Evolutionary conservation across 2,888 invertebrate genomes (phyloP), one percentile per base, ranked within the genome.

Genomic region (Hyppa rectilinea): DNA sequence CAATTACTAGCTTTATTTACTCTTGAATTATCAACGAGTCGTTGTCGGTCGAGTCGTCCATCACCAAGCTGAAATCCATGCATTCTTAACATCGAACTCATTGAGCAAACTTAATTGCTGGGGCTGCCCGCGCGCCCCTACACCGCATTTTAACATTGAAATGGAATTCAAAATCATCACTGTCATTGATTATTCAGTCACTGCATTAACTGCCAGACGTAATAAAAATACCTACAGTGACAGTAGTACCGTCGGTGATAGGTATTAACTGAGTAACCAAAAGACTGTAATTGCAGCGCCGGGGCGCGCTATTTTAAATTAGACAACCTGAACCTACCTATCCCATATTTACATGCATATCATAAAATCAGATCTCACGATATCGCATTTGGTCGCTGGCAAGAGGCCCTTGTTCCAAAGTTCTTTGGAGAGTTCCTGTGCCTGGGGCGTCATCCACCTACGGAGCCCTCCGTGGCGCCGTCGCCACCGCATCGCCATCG

Each of bases 391-490:
- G 40, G 70, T 64, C 23, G 81, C 49, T 29, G 71, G 65, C 60
- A 81, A 75, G 45, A 92, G 82, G 49, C 88, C 92, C 80, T 89
- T 83, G 58, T 82, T 82, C 93, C 92, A 92, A 75, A 95, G 83
- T 65, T 91, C 88, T 34, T 88, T 83, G 14, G 94, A 89, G n/a
- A 95, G 91, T 63, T 91, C 87, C 72, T 93, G 92, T 43, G 95
- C 95, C 23, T 88, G 86, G 45, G 93, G 92, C 40, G 92, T 88
- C 95, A 95, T 95, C 95, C 95, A 94, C 76, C 81, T 87, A 34
- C 87, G 91, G 60, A 91, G 86, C 12, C 70, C 84, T 40, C 77
- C 81, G 23, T 87, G 88, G 67, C 88, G 88, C 55, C 87, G 86
- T 26, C 87, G 87, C 78, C 75, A 75, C 53, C 85, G 86, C 77